phyloP scores from a whole-genome alignment of 2,797 vertebrate species.

The Malurus leucopterus region DNA sequence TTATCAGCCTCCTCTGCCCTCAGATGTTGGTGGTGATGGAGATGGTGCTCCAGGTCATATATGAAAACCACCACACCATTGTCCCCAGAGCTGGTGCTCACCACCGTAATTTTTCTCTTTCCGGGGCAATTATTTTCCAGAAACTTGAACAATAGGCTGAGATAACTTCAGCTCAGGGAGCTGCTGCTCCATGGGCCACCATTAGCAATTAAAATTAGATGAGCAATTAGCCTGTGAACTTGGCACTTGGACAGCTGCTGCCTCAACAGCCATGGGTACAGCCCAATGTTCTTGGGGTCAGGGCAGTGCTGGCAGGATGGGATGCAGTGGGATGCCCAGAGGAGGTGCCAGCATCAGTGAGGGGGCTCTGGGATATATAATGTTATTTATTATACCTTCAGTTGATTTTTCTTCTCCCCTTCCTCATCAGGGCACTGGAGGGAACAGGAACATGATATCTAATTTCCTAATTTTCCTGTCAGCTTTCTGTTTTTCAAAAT shows the following conservation, averaged over 20 bases:
- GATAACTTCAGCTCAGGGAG: neutral
- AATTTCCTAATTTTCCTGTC: constrained; percentile 60
- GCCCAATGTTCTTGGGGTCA: rapidly evolving
- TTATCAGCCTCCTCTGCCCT: neutral
- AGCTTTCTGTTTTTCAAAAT: constrained; percentile 53
- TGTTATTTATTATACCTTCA: constrained; percentile 3
- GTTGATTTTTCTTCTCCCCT: neutral
- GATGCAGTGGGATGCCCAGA: neutral
- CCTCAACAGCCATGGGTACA: neutral
- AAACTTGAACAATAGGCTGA: neutral
- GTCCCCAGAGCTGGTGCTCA: neutral
- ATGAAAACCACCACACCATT: neutral
- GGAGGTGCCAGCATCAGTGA: neutral
- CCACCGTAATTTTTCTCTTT: neutral
- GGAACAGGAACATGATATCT: constrained; percentile 28
- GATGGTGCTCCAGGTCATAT: neutral
- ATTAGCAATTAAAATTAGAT: constrained; percentile 18
- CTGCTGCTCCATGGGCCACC: neutral
- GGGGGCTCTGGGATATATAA: rapidly evolving
- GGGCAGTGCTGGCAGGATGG: rapidly evolving
- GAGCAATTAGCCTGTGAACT: constrained; percentile 13
- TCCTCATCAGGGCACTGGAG: neutral
- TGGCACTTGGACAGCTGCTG: neutral
- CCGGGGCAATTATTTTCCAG: neutral
- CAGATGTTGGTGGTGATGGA: neutral